Base-by-base conservation (phyloP, 2,888 invertebrate species). In the Phorcus lineatus region DNA sequence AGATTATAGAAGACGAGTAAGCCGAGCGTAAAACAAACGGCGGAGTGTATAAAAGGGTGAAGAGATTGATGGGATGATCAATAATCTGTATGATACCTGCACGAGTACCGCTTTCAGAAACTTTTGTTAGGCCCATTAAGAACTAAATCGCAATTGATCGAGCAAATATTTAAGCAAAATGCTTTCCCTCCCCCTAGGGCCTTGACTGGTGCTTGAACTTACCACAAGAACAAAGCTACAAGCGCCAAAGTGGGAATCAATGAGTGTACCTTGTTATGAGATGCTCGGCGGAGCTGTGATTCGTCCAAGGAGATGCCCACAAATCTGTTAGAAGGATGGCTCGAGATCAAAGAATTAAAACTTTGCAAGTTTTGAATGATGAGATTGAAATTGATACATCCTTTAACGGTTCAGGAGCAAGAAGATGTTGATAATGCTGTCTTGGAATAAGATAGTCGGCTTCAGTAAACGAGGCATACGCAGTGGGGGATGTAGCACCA, bases 141-240 rank as follows among this genome's bases (percentile, higher is more conserved):
- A 74, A 16, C 52, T 52, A 74, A 74, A 74, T 24, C 52, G 40
- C 11, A 47, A 74, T 74, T 52, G 74, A 74, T 74, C 52, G 74
- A 52, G 52, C 74, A 74, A 74, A 74, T 52, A 74, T 74, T 74
- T 74, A 52, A 74, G 62, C 74, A 74, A 74, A 74, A 74, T 53
- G 52, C 52, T 74, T 52, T 74, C 47, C 40, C 24, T 74, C 47
- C 74, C 47, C 24, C 24, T 6, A 2, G 53, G 40, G 24, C 47
- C 40, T 53, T 52, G 52, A 74, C 40, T 52, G 24, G 74, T 74
- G 52, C 74, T 74, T 74, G 52, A 74, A 24, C 24, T 28, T 47
- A 24, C 52, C 19, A 74, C 24, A 74, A 52, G 74, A 74, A 74
- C 74, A 74, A 74, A 74, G 40, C 24, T 74, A 74, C 62, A 62